Evolutionary conservation across 1,140 invertebrate genomes (phyloP).

Genomic region (Achatina immaculata): DNA sequence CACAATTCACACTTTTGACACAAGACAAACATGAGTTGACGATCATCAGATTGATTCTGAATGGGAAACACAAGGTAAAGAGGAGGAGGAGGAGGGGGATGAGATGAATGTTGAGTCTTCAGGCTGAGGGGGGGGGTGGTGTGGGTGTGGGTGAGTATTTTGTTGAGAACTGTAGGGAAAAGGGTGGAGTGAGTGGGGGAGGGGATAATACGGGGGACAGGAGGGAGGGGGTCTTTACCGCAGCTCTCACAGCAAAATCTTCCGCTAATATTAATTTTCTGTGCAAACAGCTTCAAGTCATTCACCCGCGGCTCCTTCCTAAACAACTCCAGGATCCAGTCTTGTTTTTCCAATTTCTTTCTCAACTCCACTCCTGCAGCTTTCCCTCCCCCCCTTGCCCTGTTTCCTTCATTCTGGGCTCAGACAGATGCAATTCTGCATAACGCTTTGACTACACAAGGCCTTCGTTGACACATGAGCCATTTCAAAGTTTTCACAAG

Average conservation of each 20-base stretch:
- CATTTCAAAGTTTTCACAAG: slow-evolving; percentile 6
- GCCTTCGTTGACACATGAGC: background rate
- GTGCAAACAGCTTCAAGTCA: slow-evolving; percentile 2
- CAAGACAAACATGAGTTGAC: slow-evolving; percentile 12
- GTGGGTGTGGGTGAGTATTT: too few species aligned
- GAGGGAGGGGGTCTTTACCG: background rate
- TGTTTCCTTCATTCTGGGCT: background rate
- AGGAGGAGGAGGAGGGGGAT: background rate
- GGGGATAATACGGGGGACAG: too few species aligned
- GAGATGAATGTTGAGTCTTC: background rate
- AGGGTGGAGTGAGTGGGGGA: too few species aligned
- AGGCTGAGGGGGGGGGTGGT: background rate
- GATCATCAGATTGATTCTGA: slow-evolving; percentile 16
- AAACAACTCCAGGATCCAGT: background rate
- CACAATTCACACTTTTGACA: slow-evolving; percentile 27
- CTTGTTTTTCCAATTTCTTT: too few species aligned
- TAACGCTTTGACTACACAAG: background rate
- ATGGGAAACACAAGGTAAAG: background rate
- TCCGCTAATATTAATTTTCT: slow-evolving; percentile 28
- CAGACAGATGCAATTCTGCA: background rate
- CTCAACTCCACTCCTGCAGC: too few species aligned
- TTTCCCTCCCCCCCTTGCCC: background rate
- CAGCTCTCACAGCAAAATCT: background rate
- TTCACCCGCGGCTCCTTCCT: background rate
- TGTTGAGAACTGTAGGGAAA: too few species aligned